phyloP scores from a whole-genome alignment of 2,113 vertebrate genomes.

The Psammodynastes pulverulentus region DNA sequence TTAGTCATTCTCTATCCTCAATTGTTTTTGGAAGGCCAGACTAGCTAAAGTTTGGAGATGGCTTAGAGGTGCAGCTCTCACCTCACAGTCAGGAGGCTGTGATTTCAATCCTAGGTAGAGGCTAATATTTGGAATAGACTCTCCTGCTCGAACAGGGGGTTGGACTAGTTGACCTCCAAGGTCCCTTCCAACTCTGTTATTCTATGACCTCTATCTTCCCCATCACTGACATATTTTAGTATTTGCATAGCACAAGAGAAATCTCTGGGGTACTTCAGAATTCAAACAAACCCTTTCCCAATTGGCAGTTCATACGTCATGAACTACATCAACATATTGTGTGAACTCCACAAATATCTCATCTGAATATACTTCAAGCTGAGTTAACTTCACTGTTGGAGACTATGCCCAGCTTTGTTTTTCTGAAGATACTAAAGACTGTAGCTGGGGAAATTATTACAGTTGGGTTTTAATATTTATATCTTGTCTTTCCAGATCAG shows the following conservation, averaged over 20 bases:
- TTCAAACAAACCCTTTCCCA: neutral
- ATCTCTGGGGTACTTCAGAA: neutral
- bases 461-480: neutral
- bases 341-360: neutral
- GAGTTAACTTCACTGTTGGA: neutral
- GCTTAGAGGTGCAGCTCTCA: too few relatives aligned
- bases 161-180: too few relatives aligned
- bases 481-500: neutral
- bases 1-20: neutral
- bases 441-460: neutral
- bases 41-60: neutral
- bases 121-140: too few relatives aligned
- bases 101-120: too few relatives aligned
- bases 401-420: neutral
- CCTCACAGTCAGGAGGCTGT: too few relatives aligned
- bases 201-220: too few relatives aligned
- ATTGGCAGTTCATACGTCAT: neutral
- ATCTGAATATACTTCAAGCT: fast-evolving
- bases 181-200: too few relatives aligned
- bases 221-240: neutral
- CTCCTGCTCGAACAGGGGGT: too few relatives aligned
- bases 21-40: neutral
- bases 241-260: neutral
- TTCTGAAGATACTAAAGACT: neutral
- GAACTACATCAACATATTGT: neutral